These are phyloP conservation scores for Xiphorhynchus erythropygius DNA, from an alignment of 2,797 vertebrate species.

Conservation along the genomic window DNA sequence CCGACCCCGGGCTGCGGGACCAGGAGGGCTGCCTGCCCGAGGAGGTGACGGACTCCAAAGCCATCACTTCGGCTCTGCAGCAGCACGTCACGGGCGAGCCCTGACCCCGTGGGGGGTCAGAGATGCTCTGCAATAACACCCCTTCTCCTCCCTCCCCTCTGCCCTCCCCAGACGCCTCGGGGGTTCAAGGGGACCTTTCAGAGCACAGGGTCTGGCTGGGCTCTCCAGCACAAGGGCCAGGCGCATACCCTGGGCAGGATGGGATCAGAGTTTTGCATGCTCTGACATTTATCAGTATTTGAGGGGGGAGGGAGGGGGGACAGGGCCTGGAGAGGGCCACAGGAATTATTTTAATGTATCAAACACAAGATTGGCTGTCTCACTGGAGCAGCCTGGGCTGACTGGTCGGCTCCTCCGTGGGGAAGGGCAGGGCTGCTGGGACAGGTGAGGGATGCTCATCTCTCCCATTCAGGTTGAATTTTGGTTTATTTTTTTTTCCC, in stretches of 20 bases:
- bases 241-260: neutral
- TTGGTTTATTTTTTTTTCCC: neutral
- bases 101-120: conserved; percentile 59
- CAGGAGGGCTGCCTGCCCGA: conserved; percentile 91
- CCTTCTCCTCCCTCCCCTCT: neutral
- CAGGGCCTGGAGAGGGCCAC: neutral
- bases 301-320: neutral
- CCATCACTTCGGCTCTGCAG: conserved; percentile 85
- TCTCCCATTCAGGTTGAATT: neutral
- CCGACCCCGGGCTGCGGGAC: conserved; percentile 89
- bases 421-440: neutral
- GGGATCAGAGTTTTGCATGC: conserved; percentile 35
- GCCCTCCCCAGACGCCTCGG: neutral
- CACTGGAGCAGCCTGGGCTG: neutral
- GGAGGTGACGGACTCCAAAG: conserved; percentile 90
- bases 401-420: accelerated
- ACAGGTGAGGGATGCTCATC: neutral
- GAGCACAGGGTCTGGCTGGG: neutral
- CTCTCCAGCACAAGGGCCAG: neutral
- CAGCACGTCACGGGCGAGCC: conserved; percentile 79
- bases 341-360: neutral
- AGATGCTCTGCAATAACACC: neutral
- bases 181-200: neutral
- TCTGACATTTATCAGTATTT: conserved; percentile 26
- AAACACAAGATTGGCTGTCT: neutral